Base-by-base conservation (phyloP, 2,797 vertebrate species). In the Lophius americanus region DNA sequence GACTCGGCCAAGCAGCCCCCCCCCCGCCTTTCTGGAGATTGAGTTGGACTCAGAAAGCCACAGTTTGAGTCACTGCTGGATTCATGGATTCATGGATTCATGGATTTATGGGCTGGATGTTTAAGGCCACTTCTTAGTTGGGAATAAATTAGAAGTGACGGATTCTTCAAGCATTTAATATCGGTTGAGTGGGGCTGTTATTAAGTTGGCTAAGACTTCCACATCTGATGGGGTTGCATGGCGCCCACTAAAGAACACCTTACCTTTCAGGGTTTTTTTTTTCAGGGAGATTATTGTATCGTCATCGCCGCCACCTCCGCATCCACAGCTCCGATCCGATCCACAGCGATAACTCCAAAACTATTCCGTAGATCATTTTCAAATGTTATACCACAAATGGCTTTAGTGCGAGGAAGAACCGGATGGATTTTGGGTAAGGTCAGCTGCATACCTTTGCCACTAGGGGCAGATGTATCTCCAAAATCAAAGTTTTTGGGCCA, bases 1-100 rank as follows among this genome's bases (percentile, higher is more conserved):
- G 63, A 13, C 60, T 23, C 5, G 0, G 76, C 76, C 63, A 69
- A 23, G 23, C 23, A 23, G 23, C 23, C 23, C 23, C 23, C 23
- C 23, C 23, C 23, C 23, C 23, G 76, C 39, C 57, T 59, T 51
- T 70, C 76, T 82, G 82, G 70, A 76, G 66, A 68, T 39, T 23
- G 63, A 70, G 60, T 68, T 82, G 64, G 60, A 14, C 35, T 70
- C 60, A 36, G 66, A 56, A 50, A 59, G 44, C 51, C 42, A 5
- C 81, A 70, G 72, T 35, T 76, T 50, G 81, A 89, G 61, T 64
- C 60, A 62, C 81, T 75, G 59, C 38, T 42, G 37, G 70, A 82
- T 79, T 88, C 75, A 86, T 72, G 75, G 72, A 73, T 78, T 79
- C 41, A 70, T 7, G 37, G 51, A 44, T 44, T 44, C 12, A 44